A percentile compares a stretch with the other conserved stretches of the same genome.
These are phyloP conservation scores for Blastomussa wellsi DNA, from an alignment of 92 coral and sea anemone genomes.

Conservation along the genomic window DNA sequence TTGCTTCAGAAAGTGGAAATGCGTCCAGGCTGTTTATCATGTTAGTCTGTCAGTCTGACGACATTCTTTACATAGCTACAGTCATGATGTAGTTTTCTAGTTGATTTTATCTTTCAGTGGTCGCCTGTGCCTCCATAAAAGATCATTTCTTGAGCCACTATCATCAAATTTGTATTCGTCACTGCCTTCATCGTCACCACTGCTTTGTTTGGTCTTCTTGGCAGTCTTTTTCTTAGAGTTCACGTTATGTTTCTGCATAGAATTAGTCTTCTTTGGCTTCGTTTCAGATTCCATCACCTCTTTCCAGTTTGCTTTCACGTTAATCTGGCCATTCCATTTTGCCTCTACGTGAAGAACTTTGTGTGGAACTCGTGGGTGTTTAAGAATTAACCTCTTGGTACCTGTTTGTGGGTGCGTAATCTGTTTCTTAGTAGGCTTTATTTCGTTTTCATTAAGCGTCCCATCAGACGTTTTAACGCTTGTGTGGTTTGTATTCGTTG, in stretches of 20 bases:
- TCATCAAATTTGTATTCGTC: slow-evolving; percentile 54
- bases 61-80: slow-evolving; percentile 17
- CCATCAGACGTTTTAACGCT: not conserved
- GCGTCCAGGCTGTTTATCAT: not conserved
- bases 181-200: slow-evolving; percentile 40
- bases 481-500: not conserved
- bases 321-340: slow-evolving; percentile 46
- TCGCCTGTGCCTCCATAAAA: slow-evolving; percentile 45
- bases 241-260: slow-evolving; percentile 4
- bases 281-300: slow-evolving; percentile 13
- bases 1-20: not conserved
- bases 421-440: not conserved
- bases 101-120: slow-evolving; percentile 12
- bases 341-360: slow-evolving; percentile 42
- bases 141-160: slow-evolving; percentile 69
- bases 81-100: not conserved
- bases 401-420: not conserved
- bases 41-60: not conserved
- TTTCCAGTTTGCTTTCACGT: slow-evolving; percentile 45
- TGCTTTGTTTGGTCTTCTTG: slow-evolving; percentile 27
- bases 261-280: slow-evolving; percentile 8
- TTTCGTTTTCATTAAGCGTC: not conserved
- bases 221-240: not conserved
- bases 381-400: not conserved
- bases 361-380: slow-evolving; percentile 4